These are phyloP conservation scores for Bombus waltoni DNA, from an alignment of 1,140 invertebrate genomes.

Conservation along the genomic window DNA sequence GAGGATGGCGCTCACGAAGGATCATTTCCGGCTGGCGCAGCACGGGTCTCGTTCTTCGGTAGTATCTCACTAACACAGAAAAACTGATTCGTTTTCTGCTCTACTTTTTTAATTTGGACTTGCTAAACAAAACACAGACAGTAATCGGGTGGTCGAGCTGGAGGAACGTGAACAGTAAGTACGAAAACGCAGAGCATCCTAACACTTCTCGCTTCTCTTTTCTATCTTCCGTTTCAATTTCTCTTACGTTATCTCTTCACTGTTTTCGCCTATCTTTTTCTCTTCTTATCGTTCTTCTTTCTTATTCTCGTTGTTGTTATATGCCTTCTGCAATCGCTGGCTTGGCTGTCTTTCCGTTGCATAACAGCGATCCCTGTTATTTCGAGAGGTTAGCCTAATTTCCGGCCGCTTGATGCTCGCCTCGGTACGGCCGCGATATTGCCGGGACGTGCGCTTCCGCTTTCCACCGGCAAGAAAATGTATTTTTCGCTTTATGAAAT, in stretches of 20 bases:
- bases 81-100: constrained; percentile 82
- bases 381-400: constrained; percentile 44
- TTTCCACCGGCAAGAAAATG: constrained; percentile 15
- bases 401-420: constrained; percentile 1
- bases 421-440: constrained; percentile 8
- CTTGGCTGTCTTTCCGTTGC: not conserved
- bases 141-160: constrained; percentile 88
- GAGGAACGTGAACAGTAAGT: constrained; percentile 94
- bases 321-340: not conserved
- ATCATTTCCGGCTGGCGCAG: not conserved
- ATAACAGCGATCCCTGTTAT: not conserved
- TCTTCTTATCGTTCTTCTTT: not conserved
- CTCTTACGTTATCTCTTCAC: not conserved
- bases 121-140: constrained; percentile 86
- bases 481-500: constrained; percentile 33
- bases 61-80: constrained; percentile 77
- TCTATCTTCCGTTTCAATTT: not conserved
- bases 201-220: constrained; percentile 13
- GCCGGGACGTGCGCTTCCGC: constrained; percentile 10
- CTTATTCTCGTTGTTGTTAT: not conserved
- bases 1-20: not conserved
- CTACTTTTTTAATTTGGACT: constrained; percentile 82
- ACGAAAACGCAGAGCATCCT: constrained; percentile 65
- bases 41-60: constrained; percentile 43
- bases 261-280: no score